A percentile compares a stretch with the other conserved stretches of the same genome.
These are phyloP conservation scores for Indicator indicator DNA, from an alignment of 2,113 vertebrate species.

Conservation along the genomic window DNA sequence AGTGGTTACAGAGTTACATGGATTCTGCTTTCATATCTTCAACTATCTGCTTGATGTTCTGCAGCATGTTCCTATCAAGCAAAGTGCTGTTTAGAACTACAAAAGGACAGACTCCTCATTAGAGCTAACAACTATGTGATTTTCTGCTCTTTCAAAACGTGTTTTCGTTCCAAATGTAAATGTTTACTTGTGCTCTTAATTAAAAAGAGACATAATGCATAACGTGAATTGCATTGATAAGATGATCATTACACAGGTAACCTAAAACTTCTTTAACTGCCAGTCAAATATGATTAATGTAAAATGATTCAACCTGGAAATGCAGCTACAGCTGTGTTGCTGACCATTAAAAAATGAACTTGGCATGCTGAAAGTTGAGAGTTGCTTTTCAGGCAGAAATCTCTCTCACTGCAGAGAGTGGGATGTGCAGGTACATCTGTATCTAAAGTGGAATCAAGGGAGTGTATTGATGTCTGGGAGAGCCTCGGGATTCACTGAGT, in stretches of 20 bases:
- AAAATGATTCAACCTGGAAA: not conserved
- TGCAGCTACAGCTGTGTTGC: not conserved
- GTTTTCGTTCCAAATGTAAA: not conserved
- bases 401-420: not conserved
- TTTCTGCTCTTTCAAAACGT: not conserved
- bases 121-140: not conserved
- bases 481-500: not conserved
- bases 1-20: not conserved
- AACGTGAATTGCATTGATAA: not conserved
- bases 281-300: not conserved
- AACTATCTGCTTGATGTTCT: not conserved
- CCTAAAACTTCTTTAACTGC: not conserved
- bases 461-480: not conserved
- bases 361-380: not conserved
- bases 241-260: not conserved
- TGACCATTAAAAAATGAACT: not conserved
- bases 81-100: not conserved
- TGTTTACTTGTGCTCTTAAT: not conserved
- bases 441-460: not conserved
- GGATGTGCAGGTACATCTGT: not conserved
- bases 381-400: not conserved
- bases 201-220: not conserved
- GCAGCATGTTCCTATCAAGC: not conserved
- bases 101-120: not conserved
- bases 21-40: not conserved